Evolutionary conservation across 92 coral and sea anemone genomes (phyloP).

Genomic region (Anthopleura xanthogrammica): DNA sequence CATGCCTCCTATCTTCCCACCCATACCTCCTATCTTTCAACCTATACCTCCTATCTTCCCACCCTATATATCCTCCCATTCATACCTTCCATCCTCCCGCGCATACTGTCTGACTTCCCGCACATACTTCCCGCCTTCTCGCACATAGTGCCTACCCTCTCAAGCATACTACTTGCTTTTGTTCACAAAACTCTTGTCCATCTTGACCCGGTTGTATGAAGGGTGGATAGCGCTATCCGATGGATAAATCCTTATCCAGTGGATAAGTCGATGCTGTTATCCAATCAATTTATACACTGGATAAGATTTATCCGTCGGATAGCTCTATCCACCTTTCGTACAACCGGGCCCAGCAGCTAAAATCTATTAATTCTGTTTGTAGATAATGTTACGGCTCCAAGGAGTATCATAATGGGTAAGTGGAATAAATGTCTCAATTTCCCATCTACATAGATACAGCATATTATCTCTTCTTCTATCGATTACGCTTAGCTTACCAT

Average conservation of each 20-base stretch:
- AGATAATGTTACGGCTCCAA: not conserved
- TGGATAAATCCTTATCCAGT: no score
- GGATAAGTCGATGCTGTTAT: no score
- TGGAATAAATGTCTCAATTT: not conserved
- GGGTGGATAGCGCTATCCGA: no score
- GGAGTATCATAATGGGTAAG: not conserved
- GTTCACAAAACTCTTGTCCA: no score
- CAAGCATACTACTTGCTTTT: not conserved
- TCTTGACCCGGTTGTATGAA: no score
- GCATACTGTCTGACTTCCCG: not conserved
- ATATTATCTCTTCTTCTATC: not conserved
- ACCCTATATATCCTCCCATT: not conserved
- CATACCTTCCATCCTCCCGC: not conserved
- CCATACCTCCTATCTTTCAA: not conserved
- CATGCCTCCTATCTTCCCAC: no score
- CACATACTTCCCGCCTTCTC: not conserved
- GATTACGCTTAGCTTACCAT: no score
- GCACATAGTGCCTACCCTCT: not conserved
- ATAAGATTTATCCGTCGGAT: no score
- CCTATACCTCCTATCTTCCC: not conserved
- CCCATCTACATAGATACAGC: not conserved
- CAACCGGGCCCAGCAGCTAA: no score
- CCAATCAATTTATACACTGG: no score
- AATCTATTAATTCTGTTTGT: not conserved
- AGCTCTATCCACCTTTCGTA: no score